Conservation (phyloP, 2,888 invertebrate genomes). For the Pardosa pseudoannulata region DNA sequence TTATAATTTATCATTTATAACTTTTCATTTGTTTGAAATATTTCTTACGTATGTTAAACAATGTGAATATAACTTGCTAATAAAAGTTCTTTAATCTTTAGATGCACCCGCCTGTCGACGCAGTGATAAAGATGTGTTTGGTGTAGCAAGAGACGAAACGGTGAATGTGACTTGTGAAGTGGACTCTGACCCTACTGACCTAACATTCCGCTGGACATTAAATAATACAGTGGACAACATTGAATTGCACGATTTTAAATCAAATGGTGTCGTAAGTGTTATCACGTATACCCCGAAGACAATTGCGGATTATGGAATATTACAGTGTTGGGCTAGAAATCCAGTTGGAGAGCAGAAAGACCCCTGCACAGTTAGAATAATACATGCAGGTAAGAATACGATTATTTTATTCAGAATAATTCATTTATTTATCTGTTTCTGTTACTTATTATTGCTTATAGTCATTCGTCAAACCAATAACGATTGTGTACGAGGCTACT, state of each 20-base stretch:
- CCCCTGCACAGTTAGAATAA: constrained; percentile 93
- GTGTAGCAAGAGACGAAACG: constrained; percentile 91
- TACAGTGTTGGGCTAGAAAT: constrained; percentile 89
- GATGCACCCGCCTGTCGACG: constrained; percentile 75
- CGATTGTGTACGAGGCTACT: no score
- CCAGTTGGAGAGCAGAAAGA: constrained; percentile 89
- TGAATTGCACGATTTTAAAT: constrained; percentile 77
- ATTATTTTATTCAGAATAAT: no score
- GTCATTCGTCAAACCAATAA: no score
- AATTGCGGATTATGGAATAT: constrained; percentile 92
- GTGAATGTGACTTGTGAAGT: constrained; percentile 92
- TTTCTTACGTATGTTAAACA: no score
- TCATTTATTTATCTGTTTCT: no score
- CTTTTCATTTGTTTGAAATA: no score
- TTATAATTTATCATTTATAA: no score
- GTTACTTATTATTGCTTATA: no score
- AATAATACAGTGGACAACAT: constrained; percentile 65
- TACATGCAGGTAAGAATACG: constrained; percentile 81
- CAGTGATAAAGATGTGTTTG: constrained; percentile 80
- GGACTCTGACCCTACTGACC: constrained; percentile 92
- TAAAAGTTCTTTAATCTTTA: no score
- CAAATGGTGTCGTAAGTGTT: constrained; percentile 86
- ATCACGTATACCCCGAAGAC: constrained; percentile 92
- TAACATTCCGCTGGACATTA: constrained; percentile 73
- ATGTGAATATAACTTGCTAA: no score